phyloP scores from a whole-genome alignment of 2,113 vertebrate species.

The Clarias gariepinus region DNA sequence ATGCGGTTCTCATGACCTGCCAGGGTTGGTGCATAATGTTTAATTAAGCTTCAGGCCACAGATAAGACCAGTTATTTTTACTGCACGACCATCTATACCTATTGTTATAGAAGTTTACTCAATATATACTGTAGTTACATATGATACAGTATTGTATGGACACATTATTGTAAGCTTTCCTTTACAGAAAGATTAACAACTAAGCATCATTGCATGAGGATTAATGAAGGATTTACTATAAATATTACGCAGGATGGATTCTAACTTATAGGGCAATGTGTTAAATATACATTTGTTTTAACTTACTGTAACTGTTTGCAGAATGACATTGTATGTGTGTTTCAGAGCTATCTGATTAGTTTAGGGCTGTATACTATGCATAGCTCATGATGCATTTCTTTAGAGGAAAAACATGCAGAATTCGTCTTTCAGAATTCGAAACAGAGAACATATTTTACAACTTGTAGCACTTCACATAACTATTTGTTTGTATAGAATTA shows the following conservation, averaged over 20 bases:
- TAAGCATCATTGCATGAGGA: not conserved
- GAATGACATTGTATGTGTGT: conserved; percentile 24
- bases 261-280: not conserved
- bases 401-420: not conserved
- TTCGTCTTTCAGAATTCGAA: not conserved
- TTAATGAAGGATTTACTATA: not conserved
- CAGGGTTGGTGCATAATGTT: not conserved
- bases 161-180: not conserved
- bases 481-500: not conserved
- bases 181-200: not conserved
- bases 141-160: not conserved
- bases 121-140: not conserved
- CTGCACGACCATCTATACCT: not conserved
- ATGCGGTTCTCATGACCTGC: not conserved
- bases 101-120: not conserved
- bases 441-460: not conserved
- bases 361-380: not conserved
- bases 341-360: conserved; percentile 1
- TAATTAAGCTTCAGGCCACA: not conserved
- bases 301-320: conserved; percentile 28
- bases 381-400: not conserved
- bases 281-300: conserved; percentile 31
- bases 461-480: not conserved
- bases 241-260: conserved; percentile 10
- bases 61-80: not conserved